phyloP scores from a whole-genome alignment of 2,888 invertebrate species.

The Lasius platythorax region DNA sequence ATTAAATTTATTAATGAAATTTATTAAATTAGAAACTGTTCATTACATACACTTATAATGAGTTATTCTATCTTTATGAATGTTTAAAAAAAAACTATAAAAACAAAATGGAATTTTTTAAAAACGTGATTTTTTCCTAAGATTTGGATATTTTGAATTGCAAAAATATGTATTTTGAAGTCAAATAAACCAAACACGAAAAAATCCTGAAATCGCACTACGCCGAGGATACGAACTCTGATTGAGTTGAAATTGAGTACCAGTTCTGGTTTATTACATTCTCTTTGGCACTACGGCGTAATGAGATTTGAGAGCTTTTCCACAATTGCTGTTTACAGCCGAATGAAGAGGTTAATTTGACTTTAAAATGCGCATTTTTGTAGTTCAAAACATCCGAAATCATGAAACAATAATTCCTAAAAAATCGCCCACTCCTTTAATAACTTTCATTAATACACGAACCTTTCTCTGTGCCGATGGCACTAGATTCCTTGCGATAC shows the following conservation, averaged over 20 bases:
- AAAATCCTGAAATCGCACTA: not conserved
- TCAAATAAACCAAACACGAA: not conserved
- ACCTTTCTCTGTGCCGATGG: not conserved
- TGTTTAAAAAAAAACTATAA: not conserved
- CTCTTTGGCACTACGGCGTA: not conserved
- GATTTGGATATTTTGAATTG: not conserved
- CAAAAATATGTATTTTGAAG: not conserved
- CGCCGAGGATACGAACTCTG: not conserved
- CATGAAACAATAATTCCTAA: not conserved
- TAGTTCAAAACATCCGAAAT: not conserved
- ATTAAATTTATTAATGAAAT: not conserved
- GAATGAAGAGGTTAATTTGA: not conserved
- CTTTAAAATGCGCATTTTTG: not conserved
- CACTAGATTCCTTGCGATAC: not conserved
- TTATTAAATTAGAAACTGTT: not conserved
- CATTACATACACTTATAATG: not conserved
- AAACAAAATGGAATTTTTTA: not conserved
- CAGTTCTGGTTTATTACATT: not conserved
- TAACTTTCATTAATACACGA: not conserved
- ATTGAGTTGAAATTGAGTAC: not conserved
- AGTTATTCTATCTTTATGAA: not conserved
- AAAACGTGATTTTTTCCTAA: not conserved
- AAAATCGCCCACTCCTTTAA: not conserved
- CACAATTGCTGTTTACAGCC: not conserved
- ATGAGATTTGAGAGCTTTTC: slow-evolving; percentile 6